These are phyloP conservation scores for Acleris literana DNA, from an alignment of 2,888 invertebrate species.

Conservation along the genomic window DNA sequence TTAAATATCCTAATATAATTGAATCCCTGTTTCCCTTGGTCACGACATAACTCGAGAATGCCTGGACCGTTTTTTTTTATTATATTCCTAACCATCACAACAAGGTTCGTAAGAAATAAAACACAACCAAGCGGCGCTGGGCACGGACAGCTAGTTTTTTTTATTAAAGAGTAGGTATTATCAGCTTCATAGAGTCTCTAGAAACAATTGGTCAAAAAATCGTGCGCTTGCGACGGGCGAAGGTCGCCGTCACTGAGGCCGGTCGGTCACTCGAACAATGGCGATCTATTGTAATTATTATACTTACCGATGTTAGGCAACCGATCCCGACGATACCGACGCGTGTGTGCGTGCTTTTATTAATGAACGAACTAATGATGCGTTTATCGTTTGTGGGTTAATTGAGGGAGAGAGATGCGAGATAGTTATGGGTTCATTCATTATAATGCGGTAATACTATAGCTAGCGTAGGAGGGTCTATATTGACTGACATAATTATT, in stretches of 20 bases:
- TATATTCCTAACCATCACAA: no score
- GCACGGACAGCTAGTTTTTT: no score
- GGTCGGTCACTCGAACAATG: slow-evolving; percentile 79
- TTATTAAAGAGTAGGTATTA: slow-evolving; percentile 40
- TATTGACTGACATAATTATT: no score
- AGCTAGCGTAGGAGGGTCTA: no score
- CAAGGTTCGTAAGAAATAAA: no score
- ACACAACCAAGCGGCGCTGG: no score
- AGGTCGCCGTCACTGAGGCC: slow-evolving; percentile 73
- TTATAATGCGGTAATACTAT: neutral
- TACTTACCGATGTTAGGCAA: slow-evolving; percentile 74
- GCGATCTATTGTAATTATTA: slow-evolving; percentile 81
- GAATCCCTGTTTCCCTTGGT: no score
- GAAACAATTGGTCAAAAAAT: slow-evolving; percentile 71
- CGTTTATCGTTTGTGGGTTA: slow-evolving; percentile 14
- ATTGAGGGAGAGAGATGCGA: slow-evolving; percentile 16
- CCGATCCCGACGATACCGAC: slow-evolving; percentile 46
- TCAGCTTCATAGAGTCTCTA: slow-evolving; percentile 50
- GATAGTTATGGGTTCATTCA: slow-evolving; percentile 5
- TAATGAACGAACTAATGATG: slow-evolving; percentile 29
- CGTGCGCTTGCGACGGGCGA: slow-evolving; percentile 71
- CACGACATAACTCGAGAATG: no score
- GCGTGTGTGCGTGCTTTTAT: slow-evolving; percentile 5
- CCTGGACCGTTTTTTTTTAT: no score
- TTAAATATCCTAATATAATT: no score